Base-by-base conservation (phyloP, 2,888 invertebrate genomes). In the Papilio demoleus region DNA sequence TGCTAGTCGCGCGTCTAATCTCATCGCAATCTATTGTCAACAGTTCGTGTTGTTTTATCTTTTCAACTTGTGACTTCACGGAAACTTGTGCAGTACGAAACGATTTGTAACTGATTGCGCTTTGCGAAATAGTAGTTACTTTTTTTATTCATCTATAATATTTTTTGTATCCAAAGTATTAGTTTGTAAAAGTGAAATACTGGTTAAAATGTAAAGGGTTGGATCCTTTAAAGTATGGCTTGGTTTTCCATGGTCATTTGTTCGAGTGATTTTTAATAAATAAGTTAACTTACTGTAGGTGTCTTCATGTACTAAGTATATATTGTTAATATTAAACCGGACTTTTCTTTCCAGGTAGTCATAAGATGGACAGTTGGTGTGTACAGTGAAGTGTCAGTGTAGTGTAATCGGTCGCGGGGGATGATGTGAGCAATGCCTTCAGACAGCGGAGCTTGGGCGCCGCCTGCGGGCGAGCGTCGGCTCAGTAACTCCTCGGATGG, bases 401-500 rank as follows among this genome's bases (percentile, higher is more conserved):
- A 81, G 68, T 71, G 71, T 64, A 42, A 65, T 58, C 34, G 12
- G 58, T 63, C 62, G 53, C 58, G 40, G 65, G 61, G 53, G 65
- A 78, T 75, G 84, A 87, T 88, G 90, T 90, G 89, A 80, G 84
- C 79, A 78, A 92, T 92, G 92, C 92, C 92, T 76, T 92, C 92
- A 77, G 92, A 92, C 81, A 90, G 89, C 81, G 90, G 91, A 72
- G 85, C 89, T 80, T 91, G 92, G 91, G 86, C 91, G 82, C 92
- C 92, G 81, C 91, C 91, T 74, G 85, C 87, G 78, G 88, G 86
- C 81, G 92, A 92, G 83, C 84, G 92, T 82, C 88, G 92, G 73
- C 83, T 92, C 77, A 92, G 92, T 83, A 92, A 92, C 87, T 92
- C 92, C 65, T 90, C 90, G 70, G 92, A 92, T 88, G 92, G 92